Evolutionary conservation across 2,113 vertebrate species (phyloP).

Genomic region (Athene cunicularia): DNA sequence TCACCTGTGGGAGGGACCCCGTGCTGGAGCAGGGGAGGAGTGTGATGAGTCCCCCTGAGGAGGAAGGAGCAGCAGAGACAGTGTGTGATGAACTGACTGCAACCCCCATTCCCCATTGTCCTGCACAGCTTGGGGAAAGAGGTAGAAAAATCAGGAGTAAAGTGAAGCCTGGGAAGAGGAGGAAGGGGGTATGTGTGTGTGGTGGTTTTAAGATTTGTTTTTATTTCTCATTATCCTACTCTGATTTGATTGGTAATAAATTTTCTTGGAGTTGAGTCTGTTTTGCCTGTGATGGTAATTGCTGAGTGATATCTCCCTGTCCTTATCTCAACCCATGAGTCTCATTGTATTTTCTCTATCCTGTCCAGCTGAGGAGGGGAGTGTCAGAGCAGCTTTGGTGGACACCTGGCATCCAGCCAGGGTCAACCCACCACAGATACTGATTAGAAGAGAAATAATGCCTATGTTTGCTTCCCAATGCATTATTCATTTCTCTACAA

Average conservation of each 20-base stretch:
- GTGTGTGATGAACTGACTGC: rapidly evolving
- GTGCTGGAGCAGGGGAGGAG: neutral
- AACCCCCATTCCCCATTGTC: neutral
- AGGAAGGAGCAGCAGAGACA: neutral
- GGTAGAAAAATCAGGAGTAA: neutral
- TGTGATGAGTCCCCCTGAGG: neutral
- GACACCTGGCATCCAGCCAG: neutral
- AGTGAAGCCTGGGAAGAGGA: neutral
- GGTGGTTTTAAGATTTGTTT: neutral
- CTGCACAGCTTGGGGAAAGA: rapidly evolving
- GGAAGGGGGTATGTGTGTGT: no score
- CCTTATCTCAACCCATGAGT: neutral
- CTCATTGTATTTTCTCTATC: neutral
- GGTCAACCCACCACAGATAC: conserved; percentile 66
- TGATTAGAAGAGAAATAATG: conserved; percentile 72
- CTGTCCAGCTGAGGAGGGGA: neutral
- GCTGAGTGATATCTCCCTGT: neutral
- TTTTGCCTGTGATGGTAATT: neutral
- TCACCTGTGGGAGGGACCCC: no score
- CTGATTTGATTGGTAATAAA: neutral
- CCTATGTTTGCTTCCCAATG: conserved; percentile 59
- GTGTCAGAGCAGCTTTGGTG: neutral
- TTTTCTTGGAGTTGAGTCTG: neutral
- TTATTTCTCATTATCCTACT: neutral
- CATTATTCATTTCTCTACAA: conserved; percentile 56